phyloP scores from a whole-genome alignment of 2,797 vertebrate species.

The Thaleichthys pacificus region DNA sequence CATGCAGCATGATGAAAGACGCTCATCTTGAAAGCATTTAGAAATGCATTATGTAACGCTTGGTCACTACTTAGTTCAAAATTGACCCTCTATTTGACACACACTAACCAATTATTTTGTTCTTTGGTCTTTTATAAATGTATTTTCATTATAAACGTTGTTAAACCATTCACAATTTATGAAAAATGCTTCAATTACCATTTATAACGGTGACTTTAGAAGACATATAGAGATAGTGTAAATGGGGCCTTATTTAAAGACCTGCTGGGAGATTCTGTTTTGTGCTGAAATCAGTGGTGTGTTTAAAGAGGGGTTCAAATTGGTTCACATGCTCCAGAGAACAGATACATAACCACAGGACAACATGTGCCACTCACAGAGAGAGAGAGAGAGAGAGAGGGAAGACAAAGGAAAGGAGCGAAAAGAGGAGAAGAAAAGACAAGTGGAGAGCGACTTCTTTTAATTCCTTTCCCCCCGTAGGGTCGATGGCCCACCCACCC shows the following conservation, averaged over 20 bases:
- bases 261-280: not conserved
- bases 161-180: no score
- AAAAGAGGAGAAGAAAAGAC: constrained; percentile 3
- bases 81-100: no score
- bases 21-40: no score
- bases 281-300: not conserved
- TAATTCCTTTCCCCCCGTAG: constrained; percentile 59
- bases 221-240: not conserved
- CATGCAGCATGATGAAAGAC: no score
- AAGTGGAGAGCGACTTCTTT: constrained; percentile 54
- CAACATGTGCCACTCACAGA: constrained; percentile 56
- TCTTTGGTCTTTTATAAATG: no score
- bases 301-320: constrained; percentile 46
- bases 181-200: no score
- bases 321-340: constrained; percentile 55
- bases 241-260: not conserved
- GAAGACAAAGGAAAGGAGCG: constrained; percentile 34
- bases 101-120: no score
- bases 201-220: no score
- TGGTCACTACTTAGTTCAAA: no score
- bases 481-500: constrained; percentile 69
- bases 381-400: constrained; percentile 8
- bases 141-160: no score
- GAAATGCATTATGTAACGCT: no score
- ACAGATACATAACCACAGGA: constrained; percentile 67